Base-by-base conservation (phyloP, 2,888 invertebrate species). In the Brenthis hecate region DNA sequence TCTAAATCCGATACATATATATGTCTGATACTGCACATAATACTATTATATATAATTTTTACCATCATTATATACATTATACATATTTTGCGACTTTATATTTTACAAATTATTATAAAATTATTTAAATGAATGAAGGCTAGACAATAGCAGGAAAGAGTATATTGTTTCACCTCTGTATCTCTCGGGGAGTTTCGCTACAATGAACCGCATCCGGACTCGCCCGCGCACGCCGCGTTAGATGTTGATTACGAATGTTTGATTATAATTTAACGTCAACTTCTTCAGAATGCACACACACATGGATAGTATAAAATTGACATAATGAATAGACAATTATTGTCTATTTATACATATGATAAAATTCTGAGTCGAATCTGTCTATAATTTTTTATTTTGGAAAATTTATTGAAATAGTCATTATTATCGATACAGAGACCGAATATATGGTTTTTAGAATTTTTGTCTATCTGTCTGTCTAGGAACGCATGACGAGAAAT, bases 141-240 rank as follows among this genome's bases (percentile, higher is more conserved):
- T 66, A 75, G 84, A 92, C 91, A 91, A 92, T 90, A 81, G 84
- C 84, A 91, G 91, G 90, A 91, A 88, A 87, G 89, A 86, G 86
- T 86, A 85, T 85, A 91, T 92, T 91, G 91, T 92, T 89, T 90
- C 83, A 86, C 81, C 80, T 82, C 79, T 81, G 82, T 80, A 82
- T 80, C 43, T 62, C 66, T 61, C 88, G 86, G 90, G 91, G 89
- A 90, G 92, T 92, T 92, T 92, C 92, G 92, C 91, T 92, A 91
- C 90, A 91, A 91, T 92, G 91, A 88, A 80, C 82, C 79, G 90
- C 91, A 87, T 92, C 91, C 92, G 91, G 90, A 82, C 84, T 81
- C 83, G 74, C 80, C 83, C 82, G 83, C 72, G 66, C 51, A 53
- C 19, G 36, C 62, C 54, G 62, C 36, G 47, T 63, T 61, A 74